Conservation (phyloP, 2,113 vertebrate species). For the Girardinichthys multiradiatus region DNA sequence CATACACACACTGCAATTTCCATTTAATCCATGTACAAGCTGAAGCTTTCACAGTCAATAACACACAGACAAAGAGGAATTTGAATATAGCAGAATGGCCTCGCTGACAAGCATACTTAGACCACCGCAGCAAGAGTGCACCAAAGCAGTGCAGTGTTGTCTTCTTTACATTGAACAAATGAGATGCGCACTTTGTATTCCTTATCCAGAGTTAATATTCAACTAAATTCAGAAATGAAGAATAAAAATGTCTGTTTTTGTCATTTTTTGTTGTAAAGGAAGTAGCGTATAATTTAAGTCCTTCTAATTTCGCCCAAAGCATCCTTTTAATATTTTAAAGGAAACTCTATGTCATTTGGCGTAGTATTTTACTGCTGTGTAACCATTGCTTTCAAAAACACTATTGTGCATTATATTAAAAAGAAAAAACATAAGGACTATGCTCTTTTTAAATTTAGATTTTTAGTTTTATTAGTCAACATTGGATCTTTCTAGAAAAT, state of each 20-base stretch:
- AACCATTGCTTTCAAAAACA: background rate
- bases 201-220: conserved; percentile 33
- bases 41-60: conserved; percentile 70
- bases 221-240: conserved; percentile 45
- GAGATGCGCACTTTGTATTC: conserved; percentile 37
- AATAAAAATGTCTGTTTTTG: conserved; percentile 6
- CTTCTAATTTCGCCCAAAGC: background rate
- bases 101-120: conserved; percentile 40
- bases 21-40: conserved; percentile 73
- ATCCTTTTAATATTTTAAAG: background rate
- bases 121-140: conserved; percentile 39
- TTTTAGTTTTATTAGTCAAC: too few relatives aligned
- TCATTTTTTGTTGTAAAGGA: background rate
- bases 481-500: too few relatives aligned
- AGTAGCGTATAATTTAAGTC: background rate
- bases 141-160: conserved; percentile 38
- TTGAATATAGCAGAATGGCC: conserved; percentile 59
- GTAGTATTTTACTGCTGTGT: background rate
- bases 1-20: conserved; percentile 55
- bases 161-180: conserved; percentile 31
- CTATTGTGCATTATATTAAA: background rate
- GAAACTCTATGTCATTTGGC: background rate
- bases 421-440: background rate
- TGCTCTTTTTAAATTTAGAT: background rate
- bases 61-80: conserved; percentile 71